A percentile compares a stretch with the other conserved stretches of the same genome.
Conservation (phyloP, 2,888 invertebrate genomes). For the Caenorhabditis macrosperma region DNA sequence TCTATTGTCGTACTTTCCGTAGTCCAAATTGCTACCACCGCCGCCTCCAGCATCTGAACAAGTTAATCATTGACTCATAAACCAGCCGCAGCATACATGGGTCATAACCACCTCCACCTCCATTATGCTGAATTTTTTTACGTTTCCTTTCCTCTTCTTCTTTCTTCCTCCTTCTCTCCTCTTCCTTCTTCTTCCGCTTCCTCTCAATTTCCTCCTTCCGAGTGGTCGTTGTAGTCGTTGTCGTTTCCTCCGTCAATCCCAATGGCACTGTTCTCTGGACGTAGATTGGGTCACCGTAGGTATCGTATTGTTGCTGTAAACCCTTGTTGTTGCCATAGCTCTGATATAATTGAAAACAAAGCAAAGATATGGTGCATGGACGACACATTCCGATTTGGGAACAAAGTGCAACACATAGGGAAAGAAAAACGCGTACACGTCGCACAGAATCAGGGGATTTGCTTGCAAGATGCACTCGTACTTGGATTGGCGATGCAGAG, state of each 20-base stretch:
- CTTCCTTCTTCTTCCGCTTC: conserved; percentile 53
- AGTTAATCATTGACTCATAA: too few relatives aligned
- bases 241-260: conserved; percentile 56
- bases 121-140: conserved; percentile 15
- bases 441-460: conserved; percentile 53
- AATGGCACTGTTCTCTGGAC: conserved; percentile 17
- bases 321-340: too few relatives aligned
- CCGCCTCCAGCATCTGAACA: not conserved
- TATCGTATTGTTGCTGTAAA: conserved; percentile 40
- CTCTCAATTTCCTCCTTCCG: conserved; percentile 53
- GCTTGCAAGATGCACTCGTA: conserved; percentile 56
- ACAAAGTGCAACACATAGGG: conserved; percentile 8
- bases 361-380: not conserved
- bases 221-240: conserved; percentile 57
- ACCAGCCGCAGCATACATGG: not conserved
- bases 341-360: not conserved
- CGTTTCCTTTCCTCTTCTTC: conserved; percentile 10
- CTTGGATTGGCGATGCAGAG: conserved; percentile 52
- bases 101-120: conserved; percentile 16
- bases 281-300: conserved; percentile 43
- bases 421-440: conserved; percentile 42
- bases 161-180: conserved; percentile 27
- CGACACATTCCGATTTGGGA: not conserved
- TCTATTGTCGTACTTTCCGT: conserved; percentile 26
- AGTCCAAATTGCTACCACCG: conserved; percentile 4